Base-by-base conservation (phyloP, 2,888 invertebrate genomes). In the Leptogaster cylindrica region DNA sequence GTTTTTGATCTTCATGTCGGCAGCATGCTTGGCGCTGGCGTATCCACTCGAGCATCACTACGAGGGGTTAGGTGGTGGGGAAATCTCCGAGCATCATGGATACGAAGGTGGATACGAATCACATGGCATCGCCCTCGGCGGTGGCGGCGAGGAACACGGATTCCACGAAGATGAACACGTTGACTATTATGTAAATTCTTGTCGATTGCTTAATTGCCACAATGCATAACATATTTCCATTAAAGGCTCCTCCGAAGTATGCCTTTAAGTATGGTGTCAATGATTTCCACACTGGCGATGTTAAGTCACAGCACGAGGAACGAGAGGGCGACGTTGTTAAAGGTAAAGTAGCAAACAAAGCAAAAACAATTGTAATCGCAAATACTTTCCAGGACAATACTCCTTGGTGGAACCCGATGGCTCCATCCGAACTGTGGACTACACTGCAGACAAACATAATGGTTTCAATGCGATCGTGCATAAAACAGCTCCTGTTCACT, bases 321-420 rank as follows among this genome's bases (percentile, higher is more conserved):
- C 83, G 87, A 72, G 86, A 87, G 66, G 87, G 87, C 0, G 87
- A 87, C 76, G 83, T 86, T 41, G 87, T 87, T 1, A 87, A 86
- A 82, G 87, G 86, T 85, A 77, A 72, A 18, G 18, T 44, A 52
- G 28, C 28, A 3, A 25, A 33, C n/a, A 12, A 25, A 10, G 7
- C 2, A 1, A 2, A 20, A n/a, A 20, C 8, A 46, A 46, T 10
- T 3, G 2, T 36, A 7, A 20, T 1, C 18, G 1, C 1, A 7
- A 58, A 25, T 33, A 0, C 10, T 10, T 46, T 46, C 8, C 65
- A 77, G 77, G 81, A 25, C 87, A 87, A 77, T 87, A 87, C 78
- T 87, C 87, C 8, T 81, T 87, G 75, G 87, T 89, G 72, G 90
- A 90, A 79, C 88, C 89, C 61, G 89, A 89, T 79, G 90, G 90